Conservation (phyloP, 2,113 vertebrate genomes). For the Prunella fulvescens region DNA sequence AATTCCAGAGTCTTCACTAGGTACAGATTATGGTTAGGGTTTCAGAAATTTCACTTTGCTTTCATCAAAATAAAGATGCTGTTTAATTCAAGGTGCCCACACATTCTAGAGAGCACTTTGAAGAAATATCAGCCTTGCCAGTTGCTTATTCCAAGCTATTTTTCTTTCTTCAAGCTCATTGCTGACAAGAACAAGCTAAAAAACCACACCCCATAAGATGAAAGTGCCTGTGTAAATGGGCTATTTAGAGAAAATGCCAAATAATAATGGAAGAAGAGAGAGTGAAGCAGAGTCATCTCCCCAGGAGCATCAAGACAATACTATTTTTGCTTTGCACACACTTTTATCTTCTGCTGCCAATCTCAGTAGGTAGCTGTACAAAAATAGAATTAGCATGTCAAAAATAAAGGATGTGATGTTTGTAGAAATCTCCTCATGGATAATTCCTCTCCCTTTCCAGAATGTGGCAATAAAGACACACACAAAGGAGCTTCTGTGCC, state of each 20-base stretch:
- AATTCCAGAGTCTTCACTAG: neutral
- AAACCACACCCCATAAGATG: neutral
- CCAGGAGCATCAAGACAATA: neutral
- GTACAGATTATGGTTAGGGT: neutral
- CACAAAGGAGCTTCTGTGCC: neutral
- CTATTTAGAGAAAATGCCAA: neutral
- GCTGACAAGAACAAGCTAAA: neutral
- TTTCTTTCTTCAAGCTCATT: neutral
- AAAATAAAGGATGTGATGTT: neutral
- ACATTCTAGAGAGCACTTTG: neutral
- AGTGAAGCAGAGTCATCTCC: neutral
- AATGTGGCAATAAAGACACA: conserved; percentile 75
- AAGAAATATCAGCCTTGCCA: neutral
- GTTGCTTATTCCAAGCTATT: neutral
- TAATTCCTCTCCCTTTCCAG: conserved; percentile 37
- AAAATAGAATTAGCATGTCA: neutral
- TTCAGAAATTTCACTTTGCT: neutral
- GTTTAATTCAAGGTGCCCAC: neutral
- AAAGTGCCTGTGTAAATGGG: neutral
- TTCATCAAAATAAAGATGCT: neutral
- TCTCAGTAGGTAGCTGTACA: neutral
- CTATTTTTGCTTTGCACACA: neutral
- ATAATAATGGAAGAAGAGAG: neutral
- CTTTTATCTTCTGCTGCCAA: neutral
- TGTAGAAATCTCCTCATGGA: neutral